A percentile compares a stretch with the other conserved stretches of the same genome.
phyloP scores from a whole-genome alignment of 2,113 vertebrate genomes.

The Albula goreensis region DNA sequence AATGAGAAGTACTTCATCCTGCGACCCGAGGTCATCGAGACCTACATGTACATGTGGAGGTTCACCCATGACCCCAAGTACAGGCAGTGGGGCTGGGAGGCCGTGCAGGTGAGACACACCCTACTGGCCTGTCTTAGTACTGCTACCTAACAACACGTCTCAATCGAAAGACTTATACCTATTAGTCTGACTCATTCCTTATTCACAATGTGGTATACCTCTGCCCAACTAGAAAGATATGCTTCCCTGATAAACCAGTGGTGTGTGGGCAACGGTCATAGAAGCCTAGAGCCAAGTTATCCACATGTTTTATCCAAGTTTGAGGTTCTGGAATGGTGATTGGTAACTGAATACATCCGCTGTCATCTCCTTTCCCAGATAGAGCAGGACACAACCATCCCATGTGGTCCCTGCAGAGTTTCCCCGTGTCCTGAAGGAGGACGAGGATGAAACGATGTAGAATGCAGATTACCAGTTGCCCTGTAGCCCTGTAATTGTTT shows the following conservation, averaged over 20 bases:
- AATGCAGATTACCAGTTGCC: conserved; percentile 32
- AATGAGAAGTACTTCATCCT: conserved; percentile 98
- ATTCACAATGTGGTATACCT: too few relatives aligned
- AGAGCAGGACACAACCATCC: not conserved
- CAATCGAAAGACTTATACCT: not conserved
- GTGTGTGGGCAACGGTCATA: too few relatives aligned
- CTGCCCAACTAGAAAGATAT: too few relatives aligned
- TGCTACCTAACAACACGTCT: not conserved
- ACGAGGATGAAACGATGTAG: not conserved
- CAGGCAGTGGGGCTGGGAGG: conserved; percentile 97
- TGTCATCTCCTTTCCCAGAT: too few relatives aligned
- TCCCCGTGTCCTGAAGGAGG: not conserved
- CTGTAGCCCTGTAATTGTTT: conserved; percentile 38
- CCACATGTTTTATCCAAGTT: too few relatives aligned
- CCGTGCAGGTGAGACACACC: conserved; percentile 78
- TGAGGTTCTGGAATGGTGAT: too few relatives aligned
- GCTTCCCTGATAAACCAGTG: too few relatives aligned
- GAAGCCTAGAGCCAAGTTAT: too few relatives aligned
- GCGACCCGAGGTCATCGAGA: conserved; percentile 94
- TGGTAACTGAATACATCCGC: too few relatives aligned
- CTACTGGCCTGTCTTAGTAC: not conserved
- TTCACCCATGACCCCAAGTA: conserved; percentile 96
- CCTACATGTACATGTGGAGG: conserved; percentile 99
- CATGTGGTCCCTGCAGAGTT: not conserved
- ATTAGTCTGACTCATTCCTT: too few relatives aligned